These are phyloP conservation scores for Calosoma granatense DNA, from an alignment of 1,140 invertebrate genomes.

Conservation along the genomic window DNA sequence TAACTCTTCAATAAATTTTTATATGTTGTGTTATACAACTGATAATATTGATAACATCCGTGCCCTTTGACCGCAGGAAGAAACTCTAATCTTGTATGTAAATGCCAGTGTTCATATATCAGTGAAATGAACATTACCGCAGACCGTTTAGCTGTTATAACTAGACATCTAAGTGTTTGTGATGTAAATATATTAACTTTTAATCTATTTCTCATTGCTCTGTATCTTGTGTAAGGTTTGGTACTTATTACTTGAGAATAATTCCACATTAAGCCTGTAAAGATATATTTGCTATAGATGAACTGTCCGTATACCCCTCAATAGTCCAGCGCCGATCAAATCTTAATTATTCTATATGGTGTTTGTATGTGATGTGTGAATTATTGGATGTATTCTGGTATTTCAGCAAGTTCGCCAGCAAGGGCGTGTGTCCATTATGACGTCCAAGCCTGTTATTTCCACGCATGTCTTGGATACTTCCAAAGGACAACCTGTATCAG, in stretches of 20 bases:
- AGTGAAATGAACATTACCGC: neutral
- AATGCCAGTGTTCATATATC: neutral
- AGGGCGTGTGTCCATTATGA: slow-evolving; percentile 9
- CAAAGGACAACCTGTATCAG: slow-evolving; percentile 48
- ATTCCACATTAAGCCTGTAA: too few relatives aligned
- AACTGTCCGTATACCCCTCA: too few relatives aligned
- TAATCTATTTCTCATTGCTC: too few relatives aligned
- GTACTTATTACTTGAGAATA: too few relatives aligned
- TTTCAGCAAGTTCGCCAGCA: slow-evolving; percentile 10
- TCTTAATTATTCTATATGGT: too few relatives aligned
- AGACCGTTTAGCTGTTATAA: slow-evolving; percentile 10
- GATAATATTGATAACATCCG: neutral
- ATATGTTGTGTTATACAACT: too few relatives aligned
- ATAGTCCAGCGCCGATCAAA: too few relatives aligned
- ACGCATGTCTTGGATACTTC: slow-evolving; percentile 59
- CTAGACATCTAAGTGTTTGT: slow-evolving; percentile 8
- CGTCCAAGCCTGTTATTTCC: slow-evolving; percentile 32
- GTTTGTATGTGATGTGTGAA: too few relatives aligned
- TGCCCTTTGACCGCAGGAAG: neutral
- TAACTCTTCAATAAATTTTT: too few relatives aligned
- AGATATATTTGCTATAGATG: too few relatives aligned
- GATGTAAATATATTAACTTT: slow-evolving; percentile 14
- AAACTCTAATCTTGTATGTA: neutral
- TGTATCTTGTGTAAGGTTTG: too few relatives aligned
- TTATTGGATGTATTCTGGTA: too few relatives aligned